Percentiles rank a stretch among this genome's conserved stretches.
phyloP scores from a whole-genome alignment of 2,113 vertebrate genomes.

The Siniperca knerii region DNA sequence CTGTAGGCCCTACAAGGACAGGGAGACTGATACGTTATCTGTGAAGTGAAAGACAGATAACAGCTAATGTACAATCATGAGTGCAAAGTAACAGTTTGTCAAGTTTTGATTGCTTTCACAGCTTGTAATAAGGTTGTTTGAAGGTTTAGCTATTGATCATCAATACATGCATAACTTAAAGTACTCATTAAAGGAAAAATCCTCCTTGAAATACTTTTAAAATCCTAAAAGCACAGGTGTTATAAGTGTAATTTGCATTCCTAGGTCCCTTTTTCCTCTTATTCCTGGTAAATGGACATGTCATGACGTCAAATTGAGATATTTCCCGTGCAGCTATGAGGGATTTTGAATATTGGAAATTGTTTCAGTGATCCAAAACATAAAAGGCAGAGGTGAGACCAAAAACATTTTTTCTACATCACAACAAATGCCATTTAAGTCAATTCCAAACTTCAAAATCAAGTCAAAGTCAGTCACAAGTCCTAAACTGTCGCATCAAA shows the following conservation, averaged over 20 bases:
- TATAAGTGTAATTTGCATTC: background rate
- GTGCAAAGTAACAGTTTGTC: slow-evolving; percentile 54
- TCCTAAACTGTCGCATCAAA: background rate
- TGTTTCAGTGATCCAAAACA: background rate
- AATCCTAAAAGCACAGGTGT: background rate
- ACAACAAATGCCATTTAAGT: background rate
- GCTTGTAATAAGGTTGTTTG: slow-evolving; percentile 12
- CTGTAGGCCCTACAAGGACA: slow-evolving; percentile 13
- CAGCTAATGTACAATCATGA: slow-evolving; percentile 21
- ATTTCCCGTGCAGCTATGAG: background rate
- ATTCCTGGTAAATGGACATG: background rate
- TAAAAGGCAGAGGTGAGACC: background rate
- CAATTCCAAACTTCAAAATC: background rate
- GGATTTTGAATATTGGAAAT: background rate
- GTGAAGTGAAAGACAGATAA: slow-evolving; percentile 15
- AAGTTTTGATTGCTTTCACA: slow-evolving; percentile 10
- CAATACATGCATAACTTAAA: background rate
- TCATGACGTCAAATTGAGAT: background rate
- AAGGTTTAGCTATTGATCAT: slow-evolving; percentile 14
- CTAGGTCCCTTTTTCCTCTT: background rate
- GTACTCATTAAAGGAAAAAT: slow-evolving; percentile 10
- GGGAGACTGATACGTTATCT: slow-evolving; percentile 58
- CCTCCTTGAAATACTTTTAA: background rate
- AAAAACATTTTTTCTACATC: background rate
- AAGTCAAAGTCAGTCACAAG: background rate